Base-by-base conservation (phyloP, 2,888 invertebrate species). In the Molanna angustata region DNA sequence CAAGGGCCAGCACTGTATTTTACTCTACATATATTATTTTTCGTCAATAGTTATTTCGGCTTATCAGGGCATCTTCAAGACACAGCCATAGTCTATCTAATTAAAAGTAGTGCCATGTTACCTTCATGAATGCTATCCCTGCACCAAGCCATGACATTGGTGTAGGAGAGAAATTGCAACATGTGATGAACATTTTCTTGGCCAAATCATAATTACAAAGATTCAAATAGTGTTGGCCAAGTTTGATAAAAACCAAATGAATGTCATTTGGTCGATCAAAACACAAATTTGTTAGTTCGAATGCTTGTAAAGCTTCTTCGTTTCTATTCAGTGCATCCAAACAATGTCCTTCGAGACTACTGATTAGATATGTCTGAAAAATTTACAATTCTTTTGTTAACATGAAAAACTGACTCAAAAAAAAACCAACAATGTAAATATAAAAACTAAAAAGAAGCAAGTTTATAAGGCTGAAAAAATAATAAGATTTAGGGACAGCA, bases 91-190 rank as follows among this genome's bases (percentile, higher is more conserved):
- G 9, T 27, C 6, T 27, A 27, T 27, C 7, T 7, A 27, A 9
- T 27, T 27, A 7, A 7, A 7, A 27, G n/a, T n/a, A n/a, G n/a
- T n/a, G n/a, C n/a, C n/a, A n/a, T n/a, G n/a, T 18, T 47, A 50
- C 50, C 31, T 39, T 44, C 14, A 44, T 16, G 20, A 50, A 37
- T 14, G 50, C 35, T 37, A 27, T 50, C 11, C 44, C 50, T 17
- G 37, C 50, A 27, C 37, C 50, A 6, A 50, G 50, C 44, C 43
- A 50, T 1, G 44, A 16, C 17, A 18, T 39, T 27, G 50, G 44
- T 16, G 44, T 44, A 2, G 50, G 50, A n/a, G 35, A 44, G 37
- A 20, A 37, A 13, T 37, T 44, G 14, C 50, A 50, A 20, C 50
- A 44, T 17, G 21, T 44, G 6, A 50, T 16, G 16, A 44, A 50